A percentile compares a stretch with the other conserved stretches of the same genome.
Conservation (phyloP, 2,888 invertebrate genomes). For the Leptodirus hochenwartii region DNA sequence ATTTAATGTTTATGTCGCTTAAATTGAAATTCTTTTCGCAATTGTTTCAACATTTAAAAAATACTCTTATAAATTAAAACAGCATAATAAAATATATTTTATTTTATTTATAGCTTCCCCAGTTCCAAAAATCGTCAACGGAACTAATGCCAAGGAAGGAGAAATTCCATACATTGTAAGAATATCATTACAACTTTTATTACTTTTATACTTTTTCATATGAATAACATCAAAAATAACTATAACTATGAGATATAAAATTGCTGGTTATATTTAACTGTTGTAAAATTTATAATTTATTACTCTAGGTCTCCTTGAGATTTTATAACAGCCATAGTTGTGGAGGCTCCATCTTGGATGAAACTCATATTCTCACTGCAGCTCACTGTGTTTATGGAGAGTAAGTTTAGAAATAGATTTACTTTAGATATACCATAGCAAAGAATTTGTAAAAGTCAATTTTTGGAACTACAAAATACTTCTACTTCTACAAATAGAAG, state of each 20-base stretch:
- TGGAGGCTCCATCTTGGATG: constrained; percentile 13
- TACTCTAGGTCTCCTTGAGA: constrained; percentile 12
- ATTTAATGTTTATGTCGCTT: no score
- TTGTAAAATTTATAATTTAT: constrained; percentile 3
- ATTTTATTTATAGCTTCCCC: constrained; percentile 3
- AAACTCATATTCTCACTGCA: constrained; percentile 13
- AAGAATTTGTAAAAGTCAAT: no score
- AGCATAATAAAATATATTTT: constrained; percentile 2
- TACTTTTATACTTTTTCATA: background rate
- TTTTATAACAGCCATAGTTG: constrained; percentile 12
- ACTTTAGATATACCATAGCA: no score
- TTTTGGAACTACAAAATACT: no score
- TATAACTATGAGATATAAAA: background rate
- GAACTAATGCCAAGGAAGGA: constrained; percentile 13
- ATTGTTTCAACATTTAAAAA: no score
- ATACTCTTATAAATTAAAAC: background rate
- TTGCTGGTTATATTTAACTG: background rate
- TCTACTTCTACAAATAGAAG: no score
- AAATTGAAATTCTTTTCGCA: no score
- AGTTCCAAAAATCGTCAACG: constrained; percentile 13
- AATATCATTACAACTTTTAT: constrained; percentile 1
- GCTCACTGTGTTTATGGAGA: constrained; percentile 12
- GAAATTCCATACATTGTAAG: constrained; percentile 15
- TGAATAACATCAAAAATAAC: no score
- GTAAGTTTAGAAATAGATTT: no score